These are phyloP conservation scores for Bambusicola thoracicus DNA, from an alignment of 2,113 vertebrate genomes.

Conservation along the genomic window DNA sequence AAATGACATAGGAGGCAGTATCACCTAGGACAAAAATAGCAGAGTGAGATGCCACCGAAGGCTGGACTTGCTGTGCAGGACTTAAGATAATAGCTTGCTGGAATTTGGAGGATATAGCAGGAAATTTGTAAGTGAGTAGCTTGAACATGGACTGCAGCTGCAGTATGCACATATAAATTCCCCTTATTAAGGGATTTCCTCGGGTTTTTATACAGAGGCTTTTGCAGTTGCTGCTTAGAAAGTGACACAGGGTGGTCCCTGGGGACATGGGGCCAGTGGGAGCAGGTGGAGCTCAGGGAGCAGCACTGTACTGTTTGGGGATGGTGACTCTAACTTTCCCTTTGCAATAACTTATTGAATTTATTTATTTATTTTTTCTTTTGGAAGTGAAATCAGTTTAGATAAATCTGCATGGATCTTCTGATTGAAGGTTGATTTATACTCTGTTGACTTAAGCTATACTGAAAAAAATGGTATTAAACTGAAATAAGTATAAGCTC, in stretches of 20 bases:
- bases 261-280: too few species aligned
- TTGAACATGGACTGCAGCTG: rapidly evolving
- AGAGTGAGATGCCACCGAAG: neutral
- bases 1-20: neutral
- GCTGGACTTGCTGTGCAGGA: neutral
- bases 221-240: neutral
- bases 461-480: neutral
- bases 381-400: neutral
- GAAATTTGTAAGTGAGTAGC: neutral
- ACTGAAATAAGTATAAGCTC: neutral
- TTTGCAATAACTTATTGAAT: neutral
- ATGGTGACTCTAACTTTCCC: neutral
- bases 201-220: neutral
- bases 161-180: neutral
- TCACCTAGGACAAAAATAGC: neutral
- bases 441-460: neutral
- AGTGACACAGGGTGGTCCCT: neutral
- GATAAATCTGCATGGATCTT: neutral
- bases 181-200: neutral
- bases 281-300: neutral
- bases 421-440: neutral
- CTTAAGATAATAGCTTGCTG: neutral
- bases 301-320: neutral
- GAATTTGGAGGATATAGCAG: neutral
- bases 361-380: neutral